Conservation (phyloP, 2,888 invertebrate genomes). For the Ichneumoninae sp. region DNA sequence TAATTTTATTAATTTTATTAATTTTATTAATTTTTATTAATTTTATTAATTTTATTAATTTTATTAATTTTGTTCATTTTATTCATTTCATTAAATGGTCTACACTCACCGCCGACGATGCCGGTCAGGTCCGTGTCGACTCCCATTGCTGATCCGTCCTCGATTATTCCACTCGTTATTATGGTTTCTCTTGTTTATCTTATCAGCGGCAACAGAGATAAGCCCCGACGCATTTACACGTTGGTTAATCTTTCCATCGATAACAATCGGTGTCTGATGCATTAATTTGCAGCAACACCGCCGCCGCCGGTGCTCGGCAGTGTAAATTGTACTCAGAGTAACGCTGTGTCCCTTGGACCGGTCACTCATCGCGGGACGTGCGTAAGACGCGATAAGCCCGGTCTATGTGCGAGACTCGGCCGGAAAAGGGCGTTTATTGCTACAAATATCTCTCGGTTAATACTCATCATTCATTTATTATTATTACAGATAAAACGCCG, state of each 20-base stretch:
- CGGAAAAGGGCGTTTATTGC: neutral
- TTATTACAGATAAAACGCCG: neutral
- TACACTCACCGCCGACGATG: conserved; percentile 50
- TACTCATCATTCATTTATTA: neutral
- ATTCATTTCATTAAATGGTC: neutral
- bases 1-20: too few species aligned
- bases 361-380: neutral
- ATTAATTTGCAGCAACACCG: neutral
- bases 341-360: neutral
- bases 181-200: conserved; percentile 12
- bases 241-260: neutral
- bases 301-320: neutral
- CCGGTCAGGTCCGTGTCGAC: conserved; percentile 51
- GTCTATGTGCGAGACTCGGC: neutral
- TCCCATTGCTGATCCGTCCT: conserved; percentile 38
- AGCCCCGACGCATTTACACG: neutral
- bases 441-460: neutral
- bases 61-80: too few species aligned
- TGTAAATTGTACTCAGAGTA: neutral
- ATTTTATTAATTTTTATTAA: too few species aligned
- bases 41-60: too few species aligned
- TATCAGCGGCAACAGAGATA: conserved; percentile 11
- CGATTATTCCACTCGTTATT: conserved; percentile 4
- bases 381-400: neutral
- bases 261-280: neutral